Conservation (phyloP, 1,140 invertebrate species). For the Protaetia brevitarsis region DNA sequence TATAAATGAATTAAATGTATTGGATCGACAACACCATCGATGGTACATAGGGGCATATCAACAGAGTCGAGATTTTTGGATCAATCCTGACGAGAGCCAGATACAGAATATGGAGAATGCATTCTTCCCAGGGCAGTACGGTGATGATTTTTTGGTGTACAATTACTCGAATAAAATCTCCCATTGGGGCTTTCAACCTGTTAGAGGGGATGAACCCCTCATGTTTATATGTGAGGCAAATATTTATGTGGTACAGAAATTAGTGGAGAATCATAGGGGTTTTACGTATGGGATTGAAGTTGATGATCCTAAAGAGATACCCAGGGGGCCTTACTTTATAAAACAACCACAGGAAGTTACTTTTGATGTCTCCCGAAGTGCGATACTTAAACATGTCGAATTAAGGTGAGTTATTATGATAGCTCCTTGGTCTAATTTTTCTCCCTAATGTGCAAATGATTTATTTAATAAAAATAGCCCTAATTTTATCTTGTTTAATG, state of each 20-base stretch:
- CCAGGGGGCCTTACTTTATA: slow-evolving; percentile 83
- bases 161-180: slow-evolving; percentile 68
- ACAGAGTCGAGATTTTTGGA: slow-evolving; percentile 71
- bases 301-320: slow-evolving; percentile 74
- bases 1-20: slow-evolving; percentile 68
- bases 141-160: slow-evolving; percentile 61
- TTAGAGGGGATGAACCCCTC: slow-evolving; percentile 70
- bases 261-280: slow-evolving; percentile 68
- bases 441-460: no score
- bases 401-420: slow-evolving; percentile 61
- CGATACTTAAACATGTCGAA: slow-evolving; percentile 68
- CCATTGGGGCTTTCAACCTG: slow-evolving; percentile 80
- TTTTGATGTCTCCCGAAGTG: slow-evolving; percentile 76
- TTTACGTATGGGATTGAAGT: slow-evolving; percentile 78
- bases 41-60: slow-evolving; percentile 83
- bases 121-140: slow-evolving; percentile 61
- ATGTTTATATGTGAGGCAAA: slow-evolving; percentile 89
- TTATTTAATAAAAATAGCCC: no score
- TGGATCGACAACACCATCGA: slow-evolving; percentile 80
- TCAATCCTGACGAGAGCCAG: slow-evolving; percentile 78
- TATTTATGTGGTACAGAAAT: slow-evolving; percentile 60
- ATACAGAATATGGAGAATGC: slow-evolving; percentile 78
- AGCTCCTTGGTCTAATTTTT: no score
- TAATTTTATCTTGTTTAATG: no score
- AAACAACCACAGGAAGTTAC: slow-evolving; percentile 78